These are phyloP conservation scores for Tethea ocularis DNA, from an alignment of 2,888 invertebrate genomes.

Conservation along the genomic window DNA sequence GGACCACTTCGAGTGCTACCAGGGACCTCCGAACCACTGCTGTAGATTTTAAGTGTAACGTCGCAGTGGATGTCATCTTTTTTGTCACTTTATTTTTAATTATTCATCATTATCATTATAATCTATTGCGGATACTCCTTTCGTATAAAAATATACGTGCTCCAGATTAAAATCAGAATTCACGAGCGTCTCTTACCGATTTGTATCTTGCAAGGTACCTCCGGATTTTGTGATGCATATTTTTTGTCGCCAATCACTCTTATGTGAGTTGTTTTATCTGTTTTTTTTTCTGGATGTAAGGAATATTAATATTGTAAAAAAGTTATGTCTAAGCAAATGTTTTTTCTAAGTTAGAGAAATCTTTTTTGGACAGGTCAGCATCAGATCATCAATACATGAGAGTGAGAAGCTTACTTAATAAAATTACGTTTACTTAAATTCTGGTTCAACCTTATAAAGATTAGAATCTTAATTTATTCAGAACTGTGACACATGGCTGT, in stretches of 20 bases:
- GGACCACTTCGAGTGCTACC: no score
- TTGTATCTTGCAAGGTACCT: slow-evolving; percentile 25
- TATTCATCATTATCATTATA: slow-evolving; percentile 17
- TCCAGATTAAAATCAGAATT: slow-evolving; percentile 10
- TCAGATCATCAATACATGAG: no score
- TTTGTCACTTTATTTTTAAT: slow-evolving; percentile 14
- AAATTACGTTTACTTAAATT: background rate
- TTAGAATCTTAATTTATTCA: slow-evolving; percentile 2
- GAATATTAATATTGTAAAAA: background rate
- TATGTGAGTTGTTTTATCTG: slow-evolving; percentile 13
- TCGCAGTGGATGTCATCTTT: no score
- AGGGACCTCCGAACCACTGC: no score
- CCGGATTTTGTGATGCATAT: slow-evolving; percentile 20
- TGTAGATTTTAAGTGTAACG: no score
- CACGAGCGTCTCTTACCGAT: slow-evolving; percentile 18
- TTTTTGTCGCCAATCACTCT: slow-evolving; percentile 30
- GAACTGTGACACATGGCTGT: slow-evolving; percentile 6
- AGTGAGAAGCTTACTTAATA: background rate
- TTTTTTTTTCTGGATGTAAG: background rate
- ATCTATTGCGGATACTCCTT: slow-evolving; percentile 27
- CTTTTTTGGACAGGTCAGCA: no score
- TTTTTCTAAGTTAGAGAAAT: no score
- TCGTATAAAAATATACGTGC: slow-evolving; percentile 21
- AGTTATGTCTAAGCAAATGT: no score
- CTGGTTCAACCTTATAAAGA: background rate